Conservation (phyloP, 1,140 invertebrate genomes). For the Drosophila lini region DNA sequence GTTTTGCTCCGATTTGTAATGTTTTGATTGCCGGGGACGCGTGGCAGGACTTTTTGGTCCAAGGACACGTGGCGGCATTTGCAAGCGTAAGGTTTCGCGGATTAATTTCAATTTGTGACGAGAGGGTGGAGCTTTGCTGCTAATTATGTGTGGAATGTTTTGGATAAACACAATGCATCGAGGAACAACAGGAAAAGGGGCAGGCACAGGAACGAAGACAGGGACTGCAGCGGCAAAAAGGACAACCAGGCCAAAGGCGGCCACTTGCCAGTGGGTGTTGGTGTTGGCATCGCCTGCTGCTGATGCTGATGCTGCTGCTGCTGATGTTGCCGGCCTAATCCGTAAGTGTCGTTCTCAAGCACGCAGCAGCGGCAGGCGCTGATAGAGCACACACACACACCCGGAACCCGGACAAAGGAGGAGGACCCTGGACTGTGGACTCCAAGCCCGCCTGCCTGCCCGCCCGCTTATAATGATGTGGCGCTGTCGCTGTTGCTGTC, state of each 20-base stretch:
- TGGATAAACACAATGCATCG: constrained; percentile 78
- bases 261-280: constrained; percentile 59
- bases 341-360: constrained; percentile 81
- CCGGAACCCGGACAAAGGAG: constrained; percentile 16
- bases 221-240: constrained; percentile 61
- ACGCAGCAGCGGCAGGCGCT: constrained; percentile 71
- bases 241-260: constrained; percentile 64
- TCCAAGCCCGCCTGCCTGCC: neutral
- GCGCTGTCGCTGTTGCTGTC: constrained; percentile 45
- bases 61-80: constrained; percentile 79
- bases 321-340: constrained; percentile 72
- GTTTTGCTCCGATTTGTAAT: constrained; percentile 59
- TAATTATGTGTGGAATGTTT: constrained; percentile 83
- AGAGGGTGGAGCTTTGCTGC: constrained; percentile 57
- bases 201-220: constrained; percentile 12
- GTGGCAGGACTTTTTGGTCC: constrained; percentile 48
- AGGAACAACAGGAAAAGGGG: constrained; percentile 9
- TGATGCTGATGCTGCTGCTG: constrained; percentile 34
- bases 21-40: constrained; percentile 69
- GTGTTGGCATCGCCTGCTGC: constrained; percentile 17
- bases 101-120: constrained; percentile 83
- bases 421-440: constrained; percentile 15
- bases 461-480: constrained; percentile 65
- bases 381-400: constrained; percentile 78
- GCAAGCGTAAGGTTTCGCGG: constrained; percentile 77